phyloP scores from a whole-genome alignment of 2,797 vertebrate genomes.

The Tadarida brasiliensis region DNA sequence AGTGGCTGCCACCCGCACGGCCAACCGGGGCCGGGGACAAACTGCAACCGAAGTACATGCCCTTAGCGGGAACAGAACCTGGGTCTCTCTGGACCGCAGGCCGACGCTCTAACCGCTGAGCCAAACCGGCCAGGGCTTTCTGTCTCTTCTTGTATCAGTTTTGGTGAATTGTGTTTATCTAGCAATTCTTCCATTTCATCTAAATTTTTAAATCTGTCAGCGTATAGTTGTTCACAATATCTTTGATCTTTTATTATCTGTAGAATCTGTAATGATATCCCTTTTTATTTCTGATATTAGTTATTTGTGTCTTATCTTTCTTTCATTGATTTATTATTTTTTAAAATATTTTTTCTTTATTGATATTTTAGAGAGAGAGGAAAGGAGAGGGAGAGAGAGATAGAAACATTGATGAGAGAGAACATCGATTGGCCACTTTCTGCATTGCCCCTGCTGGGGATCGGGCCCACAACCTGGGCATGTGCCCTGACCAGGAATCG shows the following conservation, averaged over 20 bases:
- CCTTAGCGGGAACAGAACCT: no score
- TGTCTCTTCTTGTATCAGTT: slow-evolving; percentile 39
- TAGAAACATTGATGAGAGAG: neutral
- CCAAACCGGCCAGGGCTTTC: neutral
- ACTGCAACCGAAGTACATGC: no score
- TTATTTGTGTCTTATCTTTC: neutral
- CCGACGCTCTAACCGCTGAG: no score
- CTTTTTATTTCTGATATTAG: neutral
- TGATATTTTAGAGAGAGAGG: neutral
- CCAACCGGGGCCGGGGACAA: no score
- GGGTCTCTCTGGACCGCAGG: no score
- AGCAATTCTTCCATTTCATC: neutral
- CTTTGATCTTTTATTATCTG: neutral
- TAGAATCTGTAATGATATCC: neutral
- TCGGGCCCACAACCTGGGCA: neutral
- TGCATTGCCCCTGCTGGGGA: neutral
- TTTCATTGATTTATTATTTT: neutral
- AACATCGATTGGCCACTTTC: neutral
- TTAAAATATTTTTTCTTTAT: neutral
- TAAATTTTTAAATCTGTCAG: slow-evolving; percentile 1
- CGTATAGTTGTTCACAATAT: neutral
- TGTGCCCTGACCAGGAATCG: neutral
- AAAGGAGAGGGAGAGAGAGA: neutral
- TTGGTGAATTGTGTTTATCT: slow-evolving; percentile 24
- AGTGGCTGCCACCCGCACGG: no score